Evolutionary conservation across 2,888 invertebrate genomes (phyloP).

Genomic region (Epinotia demarniana): DNA sequence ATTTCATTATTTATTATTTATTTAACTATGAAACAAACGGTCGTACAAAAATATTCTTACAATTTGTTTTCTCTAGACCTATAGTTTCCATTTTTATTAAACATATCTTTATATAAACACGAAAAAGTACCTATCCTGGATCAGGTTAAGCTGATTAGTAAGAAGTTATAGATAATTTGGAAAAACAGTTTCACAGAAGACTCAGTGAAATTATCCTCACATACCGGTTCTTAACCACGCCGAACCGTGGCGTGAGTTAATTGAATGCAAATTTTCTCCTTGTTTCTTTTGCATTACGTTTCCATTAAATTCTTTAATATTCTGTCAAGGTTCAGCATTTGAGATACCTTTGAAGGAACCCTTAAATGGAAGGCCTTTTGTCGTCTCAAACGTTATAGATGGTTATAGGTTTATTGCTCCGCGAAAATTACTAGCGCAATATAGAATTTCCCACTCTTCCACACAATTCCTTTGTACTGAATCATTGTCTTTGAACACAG

Average conservation of each 20-base stretch:
- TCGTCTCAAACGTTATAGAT: conserved; percentile 8
- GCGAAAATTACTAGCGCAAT: conserved; percentile 5
- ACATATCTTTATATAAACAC: too few species aligned
- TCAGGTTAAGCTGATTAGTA: too few species aligned
- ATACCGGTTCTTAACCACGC: conserved; percentile 1
- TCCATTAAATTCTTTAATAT: conserved; percentile 7
- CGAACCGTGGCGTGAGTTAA: background rate
- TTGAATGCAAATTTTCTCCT: background rate
- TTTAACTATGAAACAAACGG: too few species aligned
- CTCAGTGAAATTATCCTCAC: too few species aligned
- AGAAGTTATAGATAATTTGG: too few species aligned
- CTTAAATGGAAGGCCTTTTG: background rate
- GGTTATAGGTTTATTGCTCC: conserved; percentile 7
- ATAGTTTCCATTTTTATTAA: too few species aligned
- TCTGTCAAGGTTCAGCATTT: background rate
- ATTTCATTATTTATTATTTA: too few species aligned
- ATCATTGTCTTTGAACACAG: conserved; percentile 15
- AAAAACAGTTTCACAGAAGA: too few species aligned
- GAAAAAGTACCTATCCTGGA: too few species aligned
- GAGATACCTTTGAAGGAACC: conserved; percentile 6
- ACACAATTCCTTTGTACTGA: conserved; percentile 7
- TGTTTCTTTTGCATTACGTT: conserved; percentile 6
- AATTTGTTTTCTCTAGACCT: too few species aligned
- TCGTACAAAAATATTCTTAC: too few species aligned
- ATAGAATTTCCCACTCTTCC: conserved; percentile 17